Evolutionary conservation across 2,888 invertebrate genomes (phyloP).

Genomic region (Liodrosophila aerea): DNA sequence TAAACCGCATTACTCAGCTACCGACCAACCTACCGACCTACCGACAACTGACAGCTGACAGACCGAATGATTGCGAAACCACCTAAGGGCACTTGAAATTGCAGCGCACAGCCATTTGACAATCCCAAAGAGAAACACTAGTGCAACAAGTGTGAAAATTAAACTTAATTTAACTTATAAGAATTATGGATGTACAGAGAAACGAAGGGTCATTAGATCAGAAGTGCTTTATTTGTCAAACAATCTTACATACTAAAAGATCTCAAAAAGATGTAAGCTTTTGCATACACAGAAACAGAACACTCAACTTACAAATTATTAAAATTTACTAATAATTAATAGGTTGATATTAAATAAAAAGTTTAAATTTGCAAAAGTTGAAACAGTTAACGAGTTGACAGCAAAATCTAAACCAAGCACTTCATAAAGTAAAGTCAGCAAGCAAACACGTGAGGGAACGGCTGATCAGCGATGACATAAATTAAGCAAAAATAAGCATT

Average conservation of each 20-base stretch:
- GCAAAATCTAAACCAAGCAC: constrained; percentile 47
- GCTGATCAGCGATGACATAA: constrained; percentile 16
- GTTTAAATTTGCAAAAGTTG: not conserved
- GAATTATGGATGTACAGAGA: too few relatives aligned
- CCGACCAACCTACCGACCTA: constrained; percentile 19
- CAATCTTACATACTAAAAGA: too few relatives aligned
- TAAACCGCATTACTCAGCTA: constrained; percentile 36
- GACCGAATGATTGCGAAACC: constrained; percentile 62
- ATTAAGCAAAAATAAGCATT: constrained; percentile 9
- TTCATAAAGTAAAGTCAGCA: too few relatives aligned
- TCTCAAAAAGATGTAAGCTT: too few relatives aligned
- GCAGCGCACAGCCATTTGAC: constrained; percentile 37
- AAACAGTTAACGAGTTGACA: constrained; percentile 40
- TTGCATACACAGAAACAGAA: too few relatives aligned
- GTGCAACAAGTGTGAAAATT: constrained; percentile 17
- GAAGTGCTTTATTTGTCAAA: too few relatives aligned
- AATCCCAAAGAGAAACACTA: constrained; percentile 37
- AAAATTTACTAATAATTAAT: too few relatives aligned
- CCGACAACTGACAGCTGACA: constrained; percentile 23
- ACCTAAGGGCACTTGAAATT: constrained; percentile 67
- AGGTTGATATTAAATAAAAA: too few relatives aligned
- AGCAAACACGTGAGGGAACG: constrained; percentile 43
- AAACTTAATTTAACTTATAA: not conserved
- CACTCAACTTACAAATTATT: too few relatives aligned
- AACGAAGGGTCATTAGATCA: too few relatives aligned